Percentiles rank a stretch among this genome's conserved stretches.
These are phyloP conservation scores for Tiliacea aurago DNA, from an alignment of 2,888 invertebrate species.

Conservation along the genomic window DNA sequence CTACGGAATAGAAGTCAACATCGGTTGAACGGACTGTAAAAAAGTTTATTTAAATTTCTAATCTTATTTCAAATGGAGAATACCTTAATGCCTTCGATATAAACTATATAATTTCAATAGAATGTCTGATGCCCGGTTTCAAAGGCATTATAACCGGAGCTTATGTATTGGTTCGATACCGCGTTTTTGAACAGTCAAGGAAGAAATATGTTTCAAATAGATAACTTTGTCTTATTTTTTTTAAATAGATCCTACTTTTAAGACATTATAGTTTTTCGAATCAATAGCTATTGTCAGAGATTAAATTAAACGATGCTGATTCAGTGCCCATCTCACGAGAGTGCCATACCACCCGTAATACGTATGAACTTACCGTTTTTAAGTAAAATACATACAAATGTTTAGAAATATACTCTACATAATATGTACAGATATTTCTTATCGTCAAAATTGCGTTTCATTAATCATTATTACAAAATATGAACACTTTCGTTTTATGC, in stretches of 20 bases:
- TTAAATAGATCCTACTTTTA: not conserved
- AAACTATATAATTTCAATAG: not conserved
- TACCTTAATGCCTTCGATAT: not conserved
- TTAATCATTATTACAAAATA: constrained; percentile 73
- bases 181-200: not conserved
- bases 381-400: constrained; percentile 62
- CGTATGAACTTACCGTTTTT: constrained; percentile 43
- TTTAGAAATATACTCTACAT: constrained; percentile 60
- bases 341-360: constrained; percentile 1
- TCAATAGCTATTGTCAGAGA: too few relatives aligned
- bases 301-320: not conserved
- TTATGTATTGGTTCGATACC: not conserved
- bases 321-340: constrained; percentile 4
- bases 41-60: too few relatives aligned
- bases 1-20: too few relatives aligned
- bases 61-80: too few relatives aligned
- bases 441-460: constrained; percentile 61
- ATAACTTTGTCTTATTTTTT: not conserved
- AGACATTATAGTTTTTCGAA: not conserved
- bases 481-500: constrained; percentile 74
- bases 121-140: not conserved
- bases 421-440: constrained; percentile 56
- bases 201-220: not conserved
- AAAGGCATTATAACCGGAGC: not conserved
- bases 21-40: too few relatives aligned